Base-by-base conservation (phyloP, 2,888 invertebrate species). In the Thymelicus acteon region DNA sequence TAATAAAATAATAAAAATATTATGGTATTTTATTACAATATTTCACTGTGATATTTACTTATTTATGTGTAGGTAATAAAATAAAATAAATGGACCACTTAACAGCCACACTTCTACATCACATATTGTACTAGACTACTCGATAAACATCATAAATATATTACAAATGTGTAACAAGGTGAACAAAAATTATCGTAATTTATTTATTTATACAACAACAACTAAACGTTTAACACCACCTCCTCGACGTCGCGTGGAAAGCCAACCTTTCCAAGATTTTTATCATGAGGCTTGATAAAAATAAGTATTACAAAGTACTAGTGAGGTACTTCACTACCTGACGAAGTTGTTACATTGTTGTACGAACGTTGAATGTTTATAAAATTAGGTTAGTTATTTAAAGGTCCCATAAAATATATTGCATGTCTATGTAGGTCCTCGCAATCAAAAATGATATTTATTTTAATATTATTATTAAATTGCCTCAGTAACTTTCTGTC, bases 161-260 rank as follows among this genome's bases (percentile, higher is more conserved):
- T 8, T 37, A 54, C 44, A 10, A 10, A 44, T 44, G 12, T 13
- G 57, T 57, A 57, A 37, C 4, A 31, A 57, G 31, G 13, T 37
- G 15, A 57, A 57, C 13, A 31, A 13, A 7, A 57, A 57, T 57
- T 57, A 57, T 57, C 57, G 37, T 57, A 57, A 57, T 57, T 57
- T 57, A 57, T 57, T 37, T 57, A 57, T 57, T 57, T 57, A 57
- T 57, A 57, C 57, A 57, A 37, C 57, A 57, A 31, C 13, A 57
- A 57, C 57, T 37, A 57, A 40, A 60, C 60, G 40, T 40, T 60
- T 60, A 57, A 57, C 57, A 57, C 60, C 40, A 60, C 8, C 15
- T 15, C 7, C 19, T 40, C n/a, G 39, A 39, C 60, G 10, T 60
- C 40, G 60, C 60, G 60, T 60, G 60, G 40, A 60, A 60, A 40